Evolutionary conservation across 2,888 invertebrate species (phyloP).

Genomic region (Caenorhabditis panamensis): DNA sequence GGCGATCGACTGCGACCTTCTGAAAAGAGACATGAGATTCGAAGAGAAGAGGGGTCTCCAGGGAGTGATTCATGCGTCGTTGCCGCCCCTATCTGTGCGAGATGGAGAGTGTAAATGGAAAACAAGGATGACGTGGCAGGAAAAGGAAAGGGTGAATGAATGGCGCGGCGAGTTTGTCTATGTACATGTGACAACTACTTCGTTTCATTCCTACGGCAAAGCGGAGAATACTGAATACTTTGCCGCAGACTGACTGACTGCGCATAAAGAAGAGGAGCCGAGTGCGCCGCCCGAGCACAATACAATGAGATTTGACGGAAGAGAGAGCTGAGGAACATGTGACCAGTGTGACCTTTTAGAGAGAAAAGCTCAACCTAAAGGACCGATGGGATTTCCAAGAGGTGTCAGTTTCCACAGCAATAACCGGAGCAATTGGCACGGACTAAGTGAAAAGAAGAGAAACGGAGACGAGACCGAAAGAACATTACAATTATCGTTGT

Average conservation of each 20-base stretch:
- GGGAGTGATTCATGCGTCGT: conserved; percentile 41
- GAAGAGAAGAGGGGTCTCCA: conserved; percentile 14
- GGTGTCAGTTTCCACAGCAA: conserved; percentile 50
- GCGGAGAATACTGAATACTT: not conserved
- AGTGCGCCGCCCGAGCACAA: conserved; percentile 31
- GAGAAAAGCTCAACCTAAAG: not conserved
- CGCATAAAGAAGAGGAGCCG: not conserved
- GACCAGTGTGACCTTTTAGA: conserved; percentile 40
- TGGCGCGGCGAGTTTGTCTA: not conserved
- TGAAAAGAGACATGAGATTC: conserved; percentile 42
- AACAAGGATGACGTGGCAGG: conserved; percentile 46
- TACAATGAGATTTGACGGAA: conserved; percentile 51
- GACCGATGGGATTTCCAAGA: conserved; percentile 7
- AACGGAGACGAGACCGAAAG: conserved; percentile 5
- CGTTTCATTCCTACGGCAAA: not conserved
- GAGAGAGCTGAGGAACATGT: conserved; percentile 17
- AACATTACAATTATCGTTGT: conserved; percentile 6
- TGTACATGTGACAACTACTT: conserved; percentile 40
- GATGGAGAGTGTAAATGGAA: conserved; percentile 29
- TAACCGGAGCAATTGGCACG: conserved; percentile 21
- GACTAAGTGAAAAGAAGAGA: too few species aligned
- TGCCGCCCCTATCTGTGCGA: conserved; percentile 11
- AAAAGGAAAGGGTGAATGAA: conserved; percentile 5
- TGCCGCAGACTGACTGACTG: conserved; percentile 10
- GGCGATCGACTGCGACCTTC: conserved; percentile 64